These are phyloP conservation scores for Hoplostethus mediterraneus DNA, from an alignment of 2,797 vertebrate species.

Conservation along the genomic window DNA sequence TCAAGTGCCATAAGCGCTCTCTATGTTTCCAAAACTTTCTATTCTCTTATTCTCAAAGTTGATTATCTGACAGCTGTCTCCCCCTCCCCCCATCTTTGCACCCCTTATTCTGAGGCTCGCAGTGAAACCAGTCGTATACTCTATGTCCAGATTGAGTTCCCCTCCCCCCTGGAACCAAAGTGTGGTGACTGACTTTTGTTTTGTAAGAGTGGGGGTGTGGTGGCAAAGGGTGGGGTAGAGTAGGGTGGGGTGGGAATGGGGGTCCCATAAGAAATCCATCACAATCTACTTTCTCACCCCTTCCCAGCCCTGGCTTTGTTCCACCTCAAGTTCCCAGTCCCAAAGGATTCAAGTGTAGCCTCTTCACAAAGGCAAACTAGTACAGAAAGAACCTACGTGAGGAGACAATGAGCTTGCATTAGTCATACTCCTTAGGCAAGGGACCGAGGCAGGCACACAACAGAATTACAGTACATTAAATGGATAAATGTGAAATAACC, in stretches of 20 bases:
- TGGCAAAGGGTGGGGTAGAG: slow-evolving; percentile 67
- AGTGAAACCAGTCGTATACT: slow-evolving; percentile 82
- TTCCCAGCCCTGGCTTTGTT: slow-evolving; percentile 77
- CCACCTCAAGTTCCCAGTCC: slow-evolving; percentile 71
- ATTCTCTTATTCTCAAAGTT: slow-evolving; percentile 69
- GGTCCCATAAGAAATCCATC: slow-evolving; percentile 73
- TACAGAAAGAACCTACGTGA: slow-evolving; percentile 59
- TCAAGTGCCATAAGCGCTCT: not conserved
- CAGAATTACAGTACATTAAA: not conserved
- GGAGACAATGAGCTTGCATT: slow-evolving; percentile 26
- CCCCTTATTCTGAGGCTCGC: slow-evolving; percentile 73
- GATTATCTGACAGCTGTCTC: slow-evolving; percentile 77
- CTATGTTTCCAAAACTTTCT: slow-evolving; percentile 59
- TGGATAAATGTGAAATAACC: not conserved
- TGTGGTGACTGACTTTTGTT: slow-evolving; percentile 82
- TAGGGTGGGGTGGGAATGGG: slow-evolving; percentile 47
- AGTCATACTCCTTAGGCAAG: slow-evolving; percentile 5
- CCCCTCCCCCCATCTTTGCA: slow-evolving; percentile 69
- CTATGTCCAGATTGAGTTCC: slow-evolving; percentile 78
- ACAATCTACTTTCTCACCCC: slow-evolving; percentile 79
- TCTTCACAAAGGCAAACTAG: slow-evolving; percentile 46
- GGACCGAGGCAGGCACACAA: not conserved
- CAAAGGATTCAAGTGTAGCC: slow-evolving; percentile 58
- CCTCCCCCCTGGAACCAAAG: slow-evolving; percentile 78
- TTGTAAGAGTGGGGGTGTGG: slow-evolving; percentile 72